These are phyloP conservation scores for Physeter macrocephalus DNA, from an alignment of 2,113 vertebrate species.

Conservation along the genomic window DNA sequence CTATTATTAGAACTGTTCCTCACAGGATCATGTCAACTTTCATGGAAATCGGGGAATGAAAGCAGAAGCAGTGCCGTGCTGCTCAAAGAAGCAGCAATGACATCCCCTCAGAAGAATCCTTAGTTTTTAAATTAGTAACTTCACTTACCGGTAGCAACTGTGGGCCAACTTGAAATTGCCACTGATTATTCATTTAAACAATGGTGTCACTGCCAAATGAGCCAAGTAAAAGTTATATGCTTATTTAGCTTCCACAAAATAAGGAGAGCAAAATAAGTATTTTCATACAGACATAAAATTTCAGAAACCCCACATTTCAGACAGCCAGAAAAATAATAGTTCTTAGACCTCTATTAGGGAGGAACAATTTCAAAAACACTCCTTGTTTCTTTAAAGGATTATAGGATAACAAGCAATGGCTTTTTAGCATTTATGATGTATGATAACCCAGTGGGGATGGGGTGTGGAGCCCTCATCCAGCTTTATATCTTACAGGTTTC, in stretches of 20 bases:
- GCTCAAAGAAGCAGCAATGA: too few species aligned
- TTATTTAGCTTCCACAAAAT: not conserved
- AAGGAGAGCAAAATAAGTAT: not conserved
- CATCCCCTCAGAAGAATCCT: not conserved
- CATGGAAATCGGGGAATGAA: rapidly evolving
- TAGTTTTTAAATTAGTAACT: not conserved
- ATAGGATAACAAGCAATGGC: too few species aligned
- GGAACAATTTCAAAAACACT: not conserved
- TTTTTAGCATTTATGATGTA: not conserved
- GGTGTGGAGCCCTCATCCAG: rapidly evolving
- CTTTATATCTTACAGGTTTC: rapidly evolving
- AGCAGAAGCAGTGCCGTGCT: not conserved
- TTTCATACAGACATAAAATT: not conserved
- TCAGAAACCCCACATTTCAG: not conserved
- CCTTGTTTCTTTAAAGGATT: not conserved
- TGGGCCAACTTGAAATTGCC: not conserved
- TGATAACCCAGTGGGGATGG: rapidly evolving
- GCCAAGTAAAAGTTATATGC: not conserved
- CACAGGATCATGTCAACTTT: not conserved
- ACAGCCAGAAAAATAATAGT: not conserved
- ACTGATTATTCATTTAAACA: not conserved
- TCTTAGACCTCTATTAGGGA: not conserved
- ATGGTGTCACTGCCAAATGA: not conserved
- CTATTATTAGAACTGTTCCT: not conserved
- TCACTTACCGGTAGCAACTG: not conserved